Evolutionary conservation across 2,113 vertebrate genomes (phyloP).

Genomic region (Pardalotus punctatus): DNA sequence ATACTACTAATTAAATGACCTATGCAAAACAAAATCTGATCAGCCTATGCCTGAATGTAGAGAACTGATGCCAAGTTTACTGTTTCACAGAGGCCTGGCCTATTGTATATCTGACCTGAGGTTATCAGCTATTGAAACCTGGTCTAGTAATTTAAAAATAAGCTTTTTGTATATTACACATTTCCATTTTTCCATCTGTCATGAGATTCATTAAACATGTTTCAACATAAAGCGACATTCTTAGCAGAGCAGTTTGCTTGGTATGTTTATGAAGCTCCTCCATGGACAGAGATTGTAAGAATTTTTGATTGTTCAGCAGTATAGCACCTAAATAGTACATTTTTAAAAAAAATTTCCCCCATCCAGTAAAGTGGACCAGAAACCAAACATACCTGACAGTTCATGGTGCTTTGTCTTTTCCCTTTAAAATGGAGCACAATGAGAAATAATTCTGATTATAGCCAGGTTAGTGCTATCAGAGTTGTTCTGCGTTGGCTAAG

Average conservation of each 20-base stretch:
- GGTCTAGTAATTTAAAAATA: conserved; percentile 36
- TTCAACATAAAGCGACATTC: background rate
- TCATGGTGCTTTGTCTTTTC: background rate
- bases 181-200: background rate
- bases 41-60: background rate
- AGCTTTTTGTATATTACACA: background rate
- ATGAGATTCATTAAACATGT: background rate
- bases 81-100: background rate
- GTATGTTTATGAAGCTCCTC: background rate
- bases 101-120: conserved; percentile 33
- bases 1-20: conserved; percentile 51
- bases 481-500: background rate
- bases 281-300: background rate
- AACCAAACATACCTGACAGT: background rate
- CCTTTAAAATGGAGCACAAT: background rate
- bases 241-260: background rate
- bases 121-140: conserved; percentile 31
- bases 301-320: background rate
- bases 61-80: conserved; percentile 19
- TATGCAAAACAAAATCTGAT: conserved; percentile 46
- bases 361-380: background rate
- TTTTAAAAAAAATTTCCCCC: background rate
- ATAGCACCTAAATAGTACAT: background rate
- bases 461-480: background rate
- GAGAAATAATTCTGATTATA: background rate